Conservation (phyloP, 2,888 invertebrate genomes). For the Masnerella sp. region DNA sequence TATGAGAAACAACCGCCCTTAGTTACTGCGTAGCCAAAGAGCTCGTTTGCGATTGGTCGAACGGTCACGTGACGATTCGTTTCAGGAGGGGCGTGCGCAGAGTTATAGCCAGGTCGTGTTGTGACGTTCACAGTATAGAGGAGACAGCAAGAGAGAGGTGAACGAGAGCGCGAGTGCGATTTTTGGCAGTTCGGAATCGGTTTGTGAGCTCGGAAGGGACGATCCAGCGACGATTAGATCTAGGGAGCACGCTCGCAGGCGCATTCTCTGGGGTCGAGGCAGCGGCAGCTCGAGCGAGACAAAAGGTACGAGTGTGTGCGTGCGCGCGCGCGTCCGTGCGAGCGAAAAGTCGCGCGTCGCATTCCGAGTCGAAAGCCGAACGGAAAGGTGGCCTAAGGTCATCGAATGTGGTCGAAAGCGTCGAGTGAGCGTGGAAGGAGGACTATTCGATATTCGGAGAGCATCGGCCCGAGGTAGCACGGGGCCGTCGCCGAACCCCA, state of each 20-base stretch:
- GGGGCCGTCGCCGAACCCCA: conserved; percentile 58
- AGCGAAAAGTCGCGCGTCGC: conserved; percentile 25
- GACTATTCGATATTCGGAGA: conserved; percentile 63
- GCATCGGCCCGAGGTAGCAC: conserved; percentile 68
- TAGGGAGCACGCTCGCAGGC: neutral
- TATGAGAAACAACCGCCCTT: no score
- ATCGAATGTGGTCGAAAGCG: conserved; percentile 70
- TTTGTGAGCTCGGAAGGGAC: conserved; percentile 17
- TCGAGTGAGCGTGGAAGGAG: conserved; percentile 63
- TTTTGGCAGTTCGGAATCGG: neutral
- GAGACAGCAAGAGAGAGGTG: no score
- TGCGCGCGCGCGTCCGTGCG: neutral
- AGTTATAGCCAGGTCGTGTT: no score
- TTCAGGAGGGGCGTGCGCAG: no score
- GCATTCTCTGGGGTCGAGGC: no score
- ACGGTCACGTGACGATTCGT: no score
- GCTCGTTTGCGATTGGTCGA: no score
- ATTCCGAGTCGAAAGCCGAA: conserved; percentile 30
- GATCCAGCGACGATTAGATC: neutral
- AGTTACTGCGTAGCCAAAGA: no score
- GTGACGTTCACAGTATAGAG: no score
- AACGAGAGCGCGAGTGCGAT: no score
- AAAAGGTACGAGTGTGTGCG: neutral
- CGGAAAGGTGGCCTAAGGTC: conserved; percentile 65
- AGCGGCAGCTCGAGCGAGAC: neutral